Evolutionary conservation across 2,797 vertebrate genomes (phyloP).

Genomic region (Epinephelus malabaricus): DNA sequence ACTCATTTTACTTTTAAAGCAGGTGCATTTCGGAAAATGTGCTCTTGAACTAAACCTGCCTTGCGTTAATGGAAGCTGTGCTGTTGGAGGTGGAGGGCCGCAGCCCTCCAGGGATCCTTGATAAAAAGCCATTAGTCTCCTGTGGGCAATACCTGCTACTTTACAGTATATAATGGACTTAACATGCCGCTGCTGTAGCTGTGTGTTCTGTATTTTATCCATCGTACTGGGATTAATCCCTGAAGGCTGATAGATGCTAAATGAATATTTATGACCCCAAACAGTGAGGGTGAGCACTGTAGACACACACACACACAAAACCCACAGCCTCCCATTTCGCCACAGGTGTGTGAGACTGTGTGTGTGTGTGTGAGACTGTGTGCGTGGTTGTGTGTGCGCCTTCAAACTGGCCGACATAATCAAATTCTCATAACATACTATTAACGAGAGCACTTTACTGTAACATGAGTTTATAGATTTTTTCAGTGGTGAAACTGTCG

Average conservation of each 20-base stretch:
- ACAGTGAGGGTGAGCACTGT: conserved; percentile 37
- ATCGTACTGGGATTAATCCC: conserved; percentile 63
- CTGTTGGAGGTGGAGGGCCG: conserved; percentile 63
- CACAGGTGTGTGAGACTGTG: conserved; percentile 26
- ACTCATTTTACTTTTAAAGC: conserved; percentile 82
- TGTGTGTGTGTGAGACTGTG: background rate
- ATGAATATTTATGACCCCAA: conserved; percentile 73
- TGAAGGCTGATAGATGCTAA: conserved; percentile 61
- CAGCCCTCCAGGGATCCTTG: conserved; percentile 76
- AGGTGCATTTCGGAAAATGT: conserved; percentile 73
- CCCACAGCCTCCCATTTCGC: conserved; percentile 5
- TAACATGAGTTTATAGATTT: conserved; percentile 31
- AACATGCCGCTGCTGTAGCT: conserved; percentile 61
- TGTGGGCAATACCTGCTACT: conserved; percentile 72
- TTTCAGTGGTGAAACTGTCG: background rate
- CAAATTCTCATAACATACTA: conserved; percentile 30
- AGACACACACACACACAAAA: conserved; percentile 10
- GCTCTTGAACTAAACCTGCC: conserved; percentile 75
- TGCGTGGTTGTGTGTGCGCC: conserved; percentile 5
- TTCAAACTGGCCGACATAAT: conserved; percentile 20
- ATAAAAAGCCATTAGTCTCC: conserved; percentile 82
- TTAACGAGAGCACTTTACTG: conserved; percentile 28
- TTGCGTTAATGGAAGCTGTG: conserved; percentile 74
- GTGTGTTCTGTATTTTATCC: conserved; percentile 65
- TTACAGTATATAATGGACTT: conserved; percentile 75